phyloP scores from a whole-genome alignment of 2,797 vertebrate species.

The Falco naumanni region DNA sequence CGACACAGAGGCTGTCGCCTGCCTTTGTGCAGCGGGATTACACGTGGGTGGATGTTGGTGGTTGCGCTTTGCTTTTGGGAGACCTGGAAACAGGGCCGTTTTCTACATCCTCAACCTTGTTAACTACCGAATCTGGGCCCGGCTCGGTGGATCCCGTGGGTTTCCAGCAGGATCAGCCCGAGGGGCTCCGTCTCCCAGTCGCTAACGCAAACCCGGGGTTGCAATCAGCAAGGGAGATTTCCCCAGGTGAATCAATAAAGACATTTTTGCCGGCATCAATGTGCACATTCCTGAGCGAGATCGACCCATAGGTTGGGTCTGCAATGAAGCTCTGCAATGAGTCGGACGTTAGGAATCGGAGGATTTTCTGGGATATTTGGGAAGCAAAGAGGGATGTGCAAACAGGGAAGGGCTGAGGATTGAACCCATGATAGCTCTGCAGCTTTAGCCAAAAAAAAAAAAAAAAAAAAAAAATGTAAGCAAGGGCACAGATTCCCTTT shows the following conservation, averaged over 20 bases:
- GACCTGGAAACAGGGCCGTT: neutral
- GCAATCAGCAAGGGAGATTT: neutral
- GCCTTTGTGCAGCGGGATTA: neutral
- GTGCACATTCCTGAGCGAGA: rapidly evolving
- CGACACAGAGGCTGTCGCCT: neutral
- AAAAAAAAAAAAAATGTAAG: neutral
- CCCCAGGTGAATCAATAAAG: neutral
- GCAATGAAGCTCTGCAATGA: rapidly evolving
- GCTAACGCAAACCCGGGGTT: rapidly evolving
- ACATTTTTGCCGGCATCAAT: rapidly evolving
- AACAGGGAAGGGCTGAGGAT: rapidly evolving
- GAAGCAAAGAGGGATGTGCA: neutral
- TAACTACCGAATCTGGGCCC: conserved; percentile 33
- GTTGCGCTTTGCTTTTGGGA: neutral
- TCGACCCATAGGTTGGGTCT: rapidly evolving
- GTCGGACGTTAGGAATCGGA: rapidly evolving
- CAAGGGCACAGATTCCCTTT: neutral
- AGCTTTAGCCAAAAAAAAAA: neutral
- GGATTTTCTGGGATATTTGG: neutral
- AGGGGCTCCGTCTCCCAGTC: neutral
- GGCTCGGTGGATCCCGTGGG: conserved; percentile 10
- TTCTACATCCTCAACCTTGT: conserved; percentile 6
- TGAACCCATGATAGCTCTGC: rapidly evolving
- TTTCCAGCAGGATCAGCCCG: conserved; percentile 24
- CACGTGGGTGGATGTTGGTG: neutral